Percentiles rank a stretch among this genome's conserved stretches.
Evolutionary conservation across 2,113 vertebrate genomes (phyloP).

Genomic region (Anthoscopus minutus): DNA sequence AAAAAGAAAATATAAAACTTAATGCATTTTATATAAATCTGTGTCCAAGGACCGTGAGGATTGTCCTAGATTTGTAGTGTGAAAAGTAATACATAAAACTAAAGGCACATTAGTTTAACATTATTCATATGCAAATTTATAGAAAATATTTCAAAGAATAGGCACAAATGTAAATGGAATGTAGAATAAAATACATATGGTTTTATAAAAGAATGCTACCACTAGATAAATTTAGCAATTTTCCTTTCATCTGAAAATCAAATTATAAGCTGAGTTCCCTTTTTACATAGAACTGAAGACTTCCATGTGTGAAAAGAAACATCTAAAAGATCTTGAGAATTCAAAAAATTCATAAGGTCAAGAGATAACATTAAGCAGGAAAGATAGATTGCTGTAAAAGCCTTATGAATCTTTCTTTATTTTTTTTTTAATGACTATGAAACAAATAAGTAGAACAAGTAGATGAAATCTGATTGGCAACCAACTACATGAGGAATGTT

Average conservation of each 20-base stretch:
- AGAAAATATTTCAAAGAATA: neutral
- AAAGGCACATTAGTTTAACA: neutral
- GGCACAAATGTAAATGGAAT: neutral
- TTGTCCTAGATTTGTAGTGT: neutral
- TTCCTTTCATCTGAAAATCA: neutral
- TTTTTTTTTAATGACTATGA: neutral
- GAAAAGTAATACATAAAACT: neutral
- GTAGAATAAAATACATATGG: neutral
- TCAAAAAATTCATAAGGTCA: neutral
- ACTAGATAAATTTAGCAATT: neutral
- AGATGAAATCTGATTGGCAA: neutral
- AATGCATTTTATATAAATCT: neutral
- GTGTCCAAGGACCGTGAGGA: fast-evolving
- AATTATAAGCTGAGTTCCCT: neutral
- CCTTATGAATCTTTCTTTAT: neutral
- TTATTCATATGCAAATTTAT: neutral
- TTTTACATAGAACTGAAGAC: neutral
- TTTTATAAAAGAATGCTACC: neutral
- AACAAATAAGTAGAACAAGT: neutral
- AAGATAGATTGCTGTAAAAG: neutral
- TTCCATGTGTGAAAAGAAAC: neutral
- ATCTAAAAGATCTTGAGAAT: neutral
- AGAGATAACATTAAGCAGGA: neutral
- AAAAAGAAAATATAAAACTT: neutral
- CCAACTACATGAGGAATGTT: neutral